Percentiles rank a stretch among this genome's conserved stretches.
phyloP scores from a whole-genome alignment of 1,140 invertebrate species.

The Drosophila yakuba region DNA sequence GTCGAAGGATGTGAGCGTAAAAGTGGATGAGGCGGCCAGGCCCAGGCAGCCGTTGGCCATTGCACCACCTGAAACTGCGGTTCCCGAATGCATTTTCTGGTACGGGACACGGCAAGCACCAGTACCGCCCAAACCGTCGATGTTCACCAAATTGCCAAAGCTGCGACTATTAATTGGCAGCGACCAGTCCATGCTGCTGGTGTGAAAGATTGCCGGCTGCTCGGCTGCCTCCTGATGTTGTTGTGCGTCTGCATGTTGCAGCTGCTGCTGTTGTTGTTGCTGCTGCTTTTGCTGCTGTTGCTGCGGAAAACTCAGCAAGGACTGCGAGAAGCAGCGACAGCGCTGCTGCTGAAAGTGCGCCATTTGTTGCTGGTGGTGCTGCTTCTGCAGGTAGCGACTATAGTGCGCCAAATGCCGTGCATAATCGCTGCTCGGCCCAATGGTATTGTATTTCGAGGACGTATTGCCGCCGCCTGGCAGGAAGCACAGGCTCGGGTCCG shows the following conservation, averaged over 20 bases:
- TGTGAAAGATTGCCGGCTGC: slow-evolving; percentile 63
- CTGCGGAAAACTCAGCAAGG: slow-evolving; percentile 74
- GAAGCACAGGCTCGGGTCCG: slow-evolving; percentile 75
- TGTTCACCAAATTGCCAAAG: slow-evolving; percentile 79
- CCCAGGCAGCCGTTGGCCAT: slow-evolving; percentile 19
- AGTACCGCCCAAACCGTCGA: slow-evolving; percentile 47
- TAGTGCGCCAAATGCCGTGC: slow-evolving; percentile 74
- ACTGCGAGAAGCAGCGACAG: slow-evolving; percentile 80
- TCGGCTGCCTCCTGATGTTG: slow-evolving; percentile 16
- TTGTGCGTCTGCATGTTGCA: not conserved
- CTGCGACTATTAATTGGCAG: slow-evolving; percentile 77
- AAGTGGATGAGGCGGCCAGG: slow-evolving; percentile 58
- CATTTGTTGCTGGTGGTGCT: slow-evolving; percentile 74
- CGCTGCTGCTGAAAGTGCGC: slow-evolving; percentile 75
- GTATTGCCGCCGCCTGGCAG: slow-evolving; percentile 42
- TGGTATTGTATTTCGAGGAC: slow-evolving; percentile 78
- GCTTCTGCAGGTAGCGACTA: slow-evolving; percentile 75
- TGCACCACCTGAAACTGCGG: slow-evolving; percentile 1
- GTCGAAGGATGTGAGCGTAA: slow-evolving; percentile 75
- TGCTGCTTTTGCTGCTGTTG: slow-evolving; percentile 17
- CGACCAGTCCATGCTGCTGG: slow-evolving; percentile 73
- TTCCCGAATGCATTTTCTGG: slow-evolving; percentile 61
- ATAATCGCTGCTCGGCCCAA: slow-evolving; percentile 82
- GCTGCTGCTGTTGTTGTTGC: slow-evolving; percentile 27
- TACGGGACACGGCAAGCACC: slow-evolving; percentile 69